Conservation (phyloP, 1,140 invertebrate genomes). For the Macrotrachela quadricornifera region DNA sequence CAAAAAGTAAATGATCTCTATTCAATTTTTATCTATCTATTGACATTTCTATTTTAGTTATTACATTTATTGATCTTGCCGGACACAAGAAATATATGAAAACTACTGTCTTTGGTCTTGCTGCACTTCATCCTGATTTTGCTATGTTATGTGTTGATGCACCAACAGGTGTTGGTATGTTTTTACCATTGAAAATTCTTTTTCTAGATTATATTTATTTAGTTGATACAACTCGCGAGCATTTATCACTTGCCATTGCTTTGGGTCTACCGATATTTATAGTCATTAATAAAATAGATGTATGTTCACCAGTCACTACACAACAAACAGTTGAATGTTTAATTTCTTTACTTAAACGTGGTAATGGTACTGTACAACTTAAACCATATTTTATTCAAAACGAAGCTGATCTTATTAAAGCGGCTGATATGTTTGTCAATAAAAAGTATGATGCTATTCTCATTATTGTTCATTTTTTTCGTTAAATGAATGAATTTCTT, state of each 20-base stretch:
- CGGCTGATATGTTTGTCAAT: slow-evolving; percentile 64
- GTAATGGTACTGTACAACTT: slow-evolving; percentile 67
- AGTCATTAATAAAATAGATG: slow-evolving; percentile 94
- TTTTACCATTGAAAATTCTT: too few relatives aligned
- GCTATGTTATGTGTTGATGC: slow-evolving; percentile 65
- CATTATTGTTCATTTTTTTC: too few relatives aligned
- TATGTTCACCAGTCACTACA: slow-evolving; percentile 87
- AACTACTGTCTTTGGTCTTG: slow-evolving; percentile 78
- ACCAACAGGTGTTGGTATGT: slow-evolving; percentile 23
- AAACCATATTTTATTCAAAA: slow-evolving; percentile 84
- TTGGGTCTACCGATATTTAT: slow-evolving; percentile 93
- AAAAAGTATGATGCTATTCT: too few relatives aligned
- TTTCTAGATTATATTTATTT: too few relatives aligned
- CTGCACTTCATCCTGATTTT: slow-evolving; percentile 78
- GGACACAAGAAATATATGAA: slow-evolving; percentile 84
- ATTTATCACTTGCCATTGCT: slow-evolving; percentile 77
- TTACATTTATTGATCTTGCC: slow-evolving; percentile 84
- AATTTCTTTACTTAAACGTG: slow-evolving; percentile 77
- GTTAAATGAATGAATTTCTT: too few relatives aligned
- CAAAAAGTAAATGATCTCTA: background rate
- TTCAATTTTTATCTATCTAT: too few relatives aligned
- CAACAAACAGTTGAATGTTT: slow-evolving; percentile 78
- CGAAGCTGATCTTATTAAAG: slow-evolving; percentile 79
- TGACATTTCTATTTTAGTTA: slow-evolving; percentile 16
- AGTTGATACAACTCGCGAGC: slow-evolving; percentile 97